These are phyloP conservation scores for Lasioglossum morio DNA, from an alignment of 2,888 invertebrate species.

Conservation along the genomic window DNA sequence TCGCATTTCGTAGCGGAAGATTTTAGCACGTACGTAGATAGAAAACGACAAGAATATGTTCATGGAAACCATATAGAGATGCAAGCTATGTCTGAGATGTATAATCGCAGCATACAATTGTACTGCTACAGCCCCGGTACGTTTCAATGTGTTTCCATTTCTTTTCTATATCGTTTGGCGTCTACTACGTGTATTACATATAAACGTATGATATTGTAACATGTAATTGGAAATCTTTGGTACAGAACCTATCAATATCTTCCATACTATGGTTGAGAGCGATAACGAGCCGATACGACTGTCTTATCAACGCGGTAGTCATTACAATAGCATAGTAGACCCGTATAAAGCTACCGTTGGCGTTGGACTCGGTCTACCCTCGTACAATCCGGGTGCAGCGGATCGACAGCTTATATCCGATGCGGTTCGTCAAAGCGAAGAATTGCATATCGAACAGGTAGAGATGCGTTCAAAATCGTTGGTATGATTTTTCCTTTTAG, in stretches of 20 bases:
- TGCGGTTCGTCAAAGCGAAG: conserved; percentile 91
- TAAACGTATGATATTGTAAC: not conserved
- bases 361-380: conserved; percentile 93
- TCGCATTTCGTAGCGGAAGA: conserved; percentile 96
- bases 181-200: not conserved
- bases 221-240: not conserved
- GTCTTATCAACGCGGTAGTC: conserved; percentile 94
- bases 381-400: conserved; percentile 90
- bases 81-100: conserved; percentile 95
- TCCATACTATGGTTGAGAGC: conserved; percentile 91
- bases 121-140: conserved; percentile 91
- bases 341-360: conserved; percentile 93
- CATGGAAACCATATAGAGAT: conserved; percentile 97
- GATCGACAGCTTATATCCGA: conserved; percentile 90
- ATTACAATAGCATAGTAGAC: conserved; percentile 95
- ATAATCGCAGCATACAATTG: conserved; percentile 94
- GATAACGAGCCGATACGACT: conserved; percentile 92
- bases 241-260: conserved; percentile 94
- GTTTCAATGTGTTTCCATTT: conserved; percentile 42
- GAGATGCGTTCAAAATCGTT: not conserved
- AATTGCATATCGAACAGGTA: conserved; percentile 92
- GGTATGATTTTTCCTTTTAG: not conserved
- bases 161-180: conserved; percentile 6
- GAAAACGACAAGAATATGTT: conserved; percentile 91
- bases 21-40: conserved; percentile 92